Base-by-base conservation (phyloP, 2,113 vertebrate genomes). In the Semnornis frantzii region DNA sequence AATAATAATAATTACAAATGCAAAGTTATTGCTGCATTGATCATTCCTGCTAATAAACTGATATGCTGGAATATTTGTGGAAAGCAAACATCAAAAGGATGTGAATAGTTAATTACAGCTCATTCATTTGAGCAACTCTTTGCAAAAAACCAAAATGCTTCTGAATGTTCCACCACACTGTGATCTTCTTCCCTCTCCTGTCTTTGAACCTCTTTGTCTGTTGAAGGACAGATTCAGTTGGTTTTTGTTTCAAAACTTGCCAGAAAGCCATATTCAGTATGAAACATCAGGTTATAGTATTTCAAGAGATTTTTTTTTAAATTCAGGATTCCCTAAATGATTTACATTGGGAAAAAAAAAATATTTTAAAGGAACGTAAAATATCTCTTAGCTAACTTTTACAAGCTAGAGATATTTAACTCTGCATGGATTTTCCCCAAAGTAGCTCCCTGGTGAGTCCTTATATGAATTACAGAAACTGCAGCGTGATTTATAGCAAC, bases 51-150 rank as follows among this genome's bases (percentile, higher is more conserved):
- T 95, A 97, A 90, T 93, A 95, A 95, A 95, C 70, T 87, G 84
- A 89, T 92, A 93, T 72, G 57, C 54, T 94, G 75, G 82, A 96
- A 86, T 94, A 94, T 91, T 94, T 95, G 94, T 89, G 88, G 86
- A 90, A 96, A 92, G 85, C 84, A 92, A 89, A 81, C 58, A 94
- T 72, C 94, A 94, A 95, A 89, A 89, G 69, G 72, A 87, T 91
- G 79, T 95, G 95, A 96, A 95, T 95, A 96, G 95, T 96, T 94
- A 97, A 97, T 97, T 97, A 96, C 65, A 87, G 48, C 73, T 94
- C 58, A 94, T 96, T 96, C 94, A 91, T 89, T 31, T 88, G 72
- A 94, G 39, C 62, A 89, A 94, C 79, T 94, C 58, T 88, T 90
- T 90, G 75, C 42, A 87, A 94, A 95, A 95, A n/a, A n/a, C n/a